Evolutionary conservation across 2,113 vertebrate species (phyloP), one percentile per base, ranked within the genome.

Genomic region (Malurus elegans): DNA sequence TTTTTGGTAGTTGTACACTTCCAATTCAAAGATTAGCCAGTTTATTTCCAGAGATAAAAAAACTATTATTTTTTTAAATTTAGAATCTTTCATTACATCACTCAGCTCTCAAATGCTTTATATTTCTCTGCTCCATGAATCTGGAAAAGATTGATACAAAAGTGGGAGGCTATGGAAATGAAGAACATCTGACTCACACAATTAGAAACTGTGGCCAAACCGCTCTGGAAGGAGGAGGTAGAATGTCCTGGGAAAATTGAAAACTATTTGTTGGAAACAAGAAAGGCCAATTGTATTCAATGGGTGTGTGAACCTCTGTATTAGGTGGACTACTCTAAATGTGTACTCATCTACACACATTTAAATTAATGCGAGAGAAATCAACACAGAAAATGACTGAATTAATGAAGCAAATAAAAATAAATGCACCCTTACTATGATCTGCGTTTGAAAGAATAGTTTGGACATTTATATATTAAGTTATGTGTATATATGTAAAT

Each of bases 141-240:
- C 90, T 95, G 94, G 94, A 96, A 96, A 80, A 40, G 53, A 95
- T 86, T 83, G 40, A 86, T 86, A 80, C 31, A 2, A 25, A 93
- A 96, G 93, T 96, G 88, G 94, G 95, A 97, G 94, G 88, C n/a
- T 86, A 8, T 78, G 88, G 86, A 95, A 96, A 92, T 53, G 75
- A 96, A 94, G 94, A 93, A 94, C 93, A 86, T 96, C 86, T 96
- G 96, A 97, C 90, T 97, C 96, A 96, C 4, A 6, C 40, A 90
- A 34, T 69, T 57, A 72, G 79, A 96, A 93, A 94, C 19, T 0
- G 0, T 32, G 50, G 88, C 94, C 96, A 95, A 96, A 93, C 92
- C 88, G 53, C 91, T 78, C 75, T 75, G 75, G 48, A 79, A 74
- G 72, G 18, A 82, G 84, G 95, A 97, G 90, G 53, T 86, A 92